Percentiles rank a stretch among this genome's conserved stretches.
phyloP scores from a whole-genome alignment of 2,113 vertebrate genomes.

The Chaenocephalus aceratus region DNA sequence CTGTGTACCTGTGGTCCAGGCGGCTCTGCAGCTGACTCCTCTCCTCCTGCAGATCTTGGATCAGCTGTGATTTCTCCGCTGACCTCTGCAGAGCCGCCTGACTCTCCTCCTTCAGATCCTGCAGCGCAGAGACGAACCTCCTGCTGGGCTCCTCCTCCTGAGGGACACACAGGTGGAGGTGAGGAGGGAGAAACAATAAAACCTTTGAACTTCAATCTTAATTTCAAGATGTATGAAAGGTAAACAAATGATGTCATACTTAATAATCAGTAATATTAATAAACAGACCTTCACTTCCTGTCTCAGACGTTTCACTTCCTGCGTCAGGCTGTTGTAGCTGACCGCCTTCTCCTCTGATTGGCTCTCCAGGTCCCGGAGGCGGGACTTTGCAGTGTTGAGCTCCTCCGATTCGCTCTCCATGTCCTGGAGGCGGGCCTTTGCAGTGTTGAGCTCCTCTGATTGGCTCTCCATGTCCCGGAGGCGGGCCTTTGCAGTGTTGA shows the following conservation, averaged over 20 bases:
- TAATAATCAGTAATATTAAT: not conserved
- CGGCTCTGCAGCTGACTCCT: constrained; percentile 65
- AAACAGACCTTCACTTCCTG: constrained; percentile 42
- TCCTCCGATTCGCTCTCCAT: constrained; percentile 49
- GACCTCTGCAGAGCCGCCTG: constrained; percentile 81
- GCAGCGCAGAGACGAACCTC: constrained; percentile 82
- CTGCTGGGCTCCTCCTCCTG: constrained; percentile 53
- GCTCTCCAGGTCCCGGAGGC: not conserved
- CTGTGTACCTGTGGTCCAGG: constrained; percentile 51
- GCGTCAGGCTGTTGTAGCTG: constrained; percentile 55
- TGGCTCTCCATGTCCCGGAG: too few relatives aligned
- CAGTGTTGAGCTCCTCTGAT: too few relatives aligned
- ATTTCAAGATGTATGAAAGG: too few relatives aligned
- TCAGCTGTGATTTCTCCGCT: constrained; percentile 82
- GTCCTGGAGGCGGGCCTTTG: too few relatives aligned
- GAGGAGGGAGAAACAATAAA: too few relatives aligned
- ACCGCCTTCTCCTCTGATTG: constrained; percentile 37
- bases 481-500: too few relatives aligned
- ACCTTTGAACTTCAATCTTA: too few relatives aligned
- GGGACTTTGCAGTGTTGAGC: constrained; percentile 28
- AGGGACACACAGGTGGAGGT: not conserved
- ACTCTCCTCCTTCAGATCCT: constrained; percentile 86
- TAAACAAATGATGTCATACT: too few relatives aligned
- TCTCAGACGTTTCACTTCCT: constrained; percentile 60
- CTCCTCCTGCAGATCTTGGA: constrained; percentile 81